Evolutionary conservation across 2,888 invertebrate genomes (phyloP).

Genomic region (Tachystola acroxantha): DNA sequence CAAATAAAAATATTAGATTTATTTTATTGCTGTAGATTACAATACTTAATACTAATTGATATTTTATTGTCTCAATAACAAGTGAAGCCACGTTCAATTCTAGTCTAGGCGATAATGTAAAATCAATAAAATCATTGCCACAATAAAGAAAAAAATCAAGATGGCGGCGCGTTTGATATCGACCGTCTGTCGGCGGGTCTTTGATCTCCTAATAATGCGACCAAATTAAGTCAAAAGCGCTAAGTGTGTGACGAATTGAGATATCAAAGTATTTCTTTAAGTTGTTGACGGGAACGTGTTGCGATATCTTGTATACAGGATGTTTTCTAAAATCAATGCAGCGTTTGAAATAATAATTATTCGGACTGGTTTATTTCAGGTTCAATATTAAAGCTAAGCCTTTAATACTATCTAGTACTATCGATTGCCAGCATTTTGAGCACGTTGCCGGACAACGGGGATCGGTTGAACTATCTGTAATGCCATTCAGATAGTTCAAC

Average conservation of each 20-base stretch:
- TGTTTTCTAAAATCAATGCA: slow-evolving; percentile 8
- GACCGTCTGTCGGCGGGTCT: slow-evolving; percentile 59
- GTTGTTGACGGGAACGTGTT: slow-evolving; percentile 38
- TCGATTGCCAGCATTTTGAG: too few species aligned
- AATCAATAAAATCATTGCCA: slow-evolving; percentile 73
- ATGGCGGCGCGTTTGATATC: slow-evolving; percentile 57
- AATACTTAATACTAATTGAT: too few species aligned
- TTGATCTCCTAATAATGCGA: slow-evolving; percentile 72
- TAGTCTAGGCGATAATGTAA: slow-evolving; percentile 51
- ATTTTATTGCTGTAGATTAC: neutral
- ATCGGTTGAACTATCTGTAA: too few species aligned
- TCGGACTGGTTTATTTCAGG: too few species aligned
- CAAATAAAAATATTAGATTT: too few species aligned
- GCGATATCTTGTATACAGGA: slow-evolving; percentile 29
- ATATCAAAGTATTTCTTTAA: slow-evolving; percentile 70
- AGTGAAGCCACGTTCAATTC: slow-evolving; percentile 3
- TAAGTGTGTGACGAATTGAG: slow-evolving; percentile 74
- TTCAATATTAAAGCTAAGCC: too few species aligned
- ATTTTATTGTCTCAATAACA: neutral
- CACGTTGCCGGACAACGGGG: too few species aligned
- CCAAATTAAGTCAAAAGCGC: slow-evolving; percentile 73
- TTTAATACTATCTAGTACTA: too few species aligned
- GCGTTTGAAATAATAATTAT: too few species aligned
- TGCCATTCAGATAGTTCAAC: too few species aligned
- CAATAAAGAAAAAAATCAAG: slow-evolving; percentile 25